Evolutionary conservation across 2,797 vertebrate genomes (phyloP).

Genomic region (Potorous gilbertii): DNA sequence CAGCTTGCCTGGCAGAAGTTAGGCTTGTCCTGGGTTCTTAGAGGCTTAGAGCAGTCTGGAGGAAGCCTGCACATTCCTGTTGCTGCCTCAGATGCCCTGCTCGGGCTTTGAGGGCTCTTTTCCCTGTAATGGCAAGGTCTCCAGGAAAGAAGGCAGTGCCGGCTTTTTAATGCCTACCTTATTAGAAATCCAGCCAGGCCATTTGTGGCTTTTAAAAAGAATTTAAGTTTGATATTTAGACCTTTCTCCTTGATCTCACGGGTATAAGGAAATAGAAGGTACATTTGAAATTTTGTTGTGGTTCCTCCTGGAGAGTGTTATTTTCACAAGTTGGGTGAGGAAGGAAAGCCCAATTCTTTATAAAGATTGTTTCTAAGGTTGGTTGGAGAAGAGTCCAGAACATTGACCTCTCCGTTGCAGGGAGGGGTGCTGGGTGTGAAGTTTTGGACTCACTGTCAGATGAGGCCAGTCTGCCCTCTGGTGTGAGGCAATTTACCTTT

Average conservation of each 20-base stretch:
- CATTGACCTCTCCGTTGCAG: neutral
- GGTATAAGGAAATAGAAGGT: slow-evolving; percentile 17
- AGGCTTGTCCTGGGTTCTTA: slow-evolving; percentile 25
- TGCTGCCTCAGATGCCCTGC: neutral
- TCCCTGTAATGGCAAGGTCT: slow-evolving; percentile 7
- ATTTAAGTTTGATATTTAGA: slow-evolving; percentile 45
- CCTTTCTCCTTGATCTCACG: slow-evolving; percentile 31
- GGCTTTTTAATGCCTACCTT: slow-evolving; percentile 24
- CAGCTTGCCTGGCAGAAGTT: slow-evolving; percentile 42
- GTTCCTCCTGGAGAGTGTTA: slow-evolving; percentile 20
- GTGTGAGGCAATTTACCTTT: neutral
- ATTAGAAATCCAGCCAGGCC: neutral
- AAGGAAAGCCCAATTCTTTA: neutral
- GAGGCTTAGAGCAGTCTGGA: slow-evolving; percentile 14
- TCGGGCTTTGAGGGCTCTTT: neutral
- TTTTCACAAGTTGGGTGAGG: slow-evolving; percentile 19
- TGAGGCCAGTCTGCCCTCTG: neutral
- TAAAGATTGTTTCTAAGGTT: neutral
- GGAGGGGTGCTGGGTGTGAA: neutral
- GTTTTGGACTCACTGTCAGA: neutral
- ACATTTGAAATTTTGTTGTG: slow-evolving; percentile 42
- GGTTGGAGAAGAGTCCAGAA: neutral
- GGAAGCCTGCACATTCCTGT: slow-evolving; percentile 22
- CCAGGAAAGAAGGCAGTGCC: slow-evolving; percentile 11
- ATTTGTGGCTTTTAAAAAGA: neutral